phyloP scores from a whole-genome alignment of 2,888 invertebrate genomes.

The Acleris emargana region DNA sequence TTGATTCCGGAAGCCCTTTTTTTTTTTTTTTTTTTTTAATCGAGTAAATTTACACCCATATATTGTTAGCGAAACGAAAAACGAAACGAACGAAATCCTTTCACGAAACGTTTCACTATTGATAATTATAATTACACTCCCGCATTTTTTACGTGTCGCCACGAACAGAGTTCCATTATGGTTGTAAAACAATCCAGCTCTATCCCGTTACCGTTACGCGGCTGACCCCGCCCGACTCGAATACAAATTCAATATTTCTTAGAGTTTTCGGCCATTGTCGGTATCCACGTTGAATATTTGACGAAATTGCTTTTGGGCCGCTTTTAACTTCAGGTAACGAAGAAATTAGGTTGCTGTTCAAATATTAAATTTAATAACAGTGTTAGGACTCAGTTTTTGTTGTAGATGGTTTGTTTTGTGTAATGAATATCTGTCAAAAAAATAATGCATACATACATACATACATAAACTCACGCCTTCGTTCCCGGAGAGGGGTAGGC shows the following conservation, averaged over 20 bases:
- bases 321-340: constrained; percentile 15
- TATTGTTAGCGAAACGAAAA: too few species aligned
- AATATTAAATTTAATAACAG: constrained; percentile 28
- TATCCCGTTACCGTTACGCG: constrained; percentile 39
- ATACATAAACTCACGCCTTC: too few species aligned
- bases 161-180: constrained; percentile 10
- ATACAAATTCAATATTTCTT: constrained; percentile 41
- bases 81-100: too few species aligned
- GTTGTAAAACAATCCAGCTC: constrained; percentile 21
- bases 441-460: too few species aligned
- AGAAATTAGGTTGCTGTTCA: constrained; percentile 14
- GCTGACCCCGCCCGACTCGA: constrained; percentile 35
- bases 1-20: too few species aligned
- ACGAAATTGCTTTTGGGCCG: constrained; percentile 15
- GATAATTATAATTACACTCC: constrained; percentile 3
- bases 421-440: too few species aligned
- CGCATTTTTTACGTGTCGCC: constrained; percentile 7
- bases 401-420: too few species aligned
- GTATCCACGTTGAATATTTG: constrained; percentile 27
- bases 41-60: too few species aligned
- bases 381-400: not conserved
- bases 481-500: too few species aligned
- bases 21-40: too few species aligned
- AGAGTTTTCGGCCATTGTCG: constrained; percentile 30
- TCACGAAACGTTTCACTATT: too few species aligned